Evolutionary conservation across 2,888 invertebrate genomes (phyloP).

Genomic region (Ectobius pallidus): DNA sequence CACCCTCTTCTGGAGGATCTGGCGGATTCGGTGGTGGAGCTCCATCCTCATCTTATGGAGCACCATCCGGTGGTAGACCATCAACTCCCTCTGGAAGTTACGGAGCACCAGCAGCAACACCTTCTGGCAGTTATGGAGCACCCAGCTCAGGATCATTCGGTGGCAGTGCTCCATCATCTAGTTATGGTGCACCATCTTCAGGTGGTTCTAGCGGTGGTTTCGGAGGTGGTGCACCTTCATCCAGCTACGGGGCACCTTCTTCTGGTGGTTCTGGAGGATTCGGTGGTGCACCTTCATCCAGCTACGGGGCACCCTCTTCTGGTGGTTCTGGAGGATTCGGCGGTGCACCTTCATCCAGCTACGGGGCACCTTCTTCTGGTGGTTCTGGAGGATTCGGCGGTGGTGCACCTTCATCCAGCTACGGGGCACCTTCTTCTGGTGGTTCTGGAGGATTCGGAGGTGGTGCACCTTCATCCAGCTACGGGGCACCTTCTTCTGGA

Average conservation of each 20-base stretch:
- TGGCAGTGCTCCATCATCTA: conserved; percentile 38
- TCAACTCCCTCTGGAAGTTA: conserved; percentile 48
- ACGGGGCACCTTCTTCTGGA: conserved; percentile 48
- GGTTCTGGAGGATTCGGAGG: conserved; percentile 47
- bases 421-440: conserved; percentile 49
- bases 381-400: conserved; percentile 44
- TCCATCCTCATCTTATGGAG: conserved; percentile 60
- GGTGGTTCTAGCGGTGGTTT: conserved; percentile 7
- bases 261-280: conserved; percentile 43
- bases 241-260: conserved; percentile 37
- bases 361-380: conserved; percentile 56
- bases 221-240: conserved; percentile 44
- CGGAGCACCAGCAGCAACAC: conserved; percentile 50
- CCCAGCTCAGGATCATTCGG: conserved; percentile 46
- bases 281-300: conserved; percentile 47
- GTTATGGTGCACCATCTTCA: conserved; percentile 35
- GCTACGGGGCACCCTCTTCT: conserved; percentile 47
- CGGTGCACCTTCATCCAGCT: conserved; percentile 55
- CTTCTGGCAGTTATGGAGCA: conserved; percentile 57
- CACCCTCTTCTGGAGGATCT: conserved; percentile 30
- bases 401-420: conserved; percentile 38
- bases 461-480: conserved; percentile 39
- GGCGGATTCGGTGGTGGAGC: conserved; percentile 37
- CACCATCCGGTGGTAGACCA: conserved; percentile 52
- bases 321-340: conserved; percentile 39